Base-by-base conservation (phyloP, 2,113 vertebrate genomes). In the Ctenomys sociabilis region DNA sequence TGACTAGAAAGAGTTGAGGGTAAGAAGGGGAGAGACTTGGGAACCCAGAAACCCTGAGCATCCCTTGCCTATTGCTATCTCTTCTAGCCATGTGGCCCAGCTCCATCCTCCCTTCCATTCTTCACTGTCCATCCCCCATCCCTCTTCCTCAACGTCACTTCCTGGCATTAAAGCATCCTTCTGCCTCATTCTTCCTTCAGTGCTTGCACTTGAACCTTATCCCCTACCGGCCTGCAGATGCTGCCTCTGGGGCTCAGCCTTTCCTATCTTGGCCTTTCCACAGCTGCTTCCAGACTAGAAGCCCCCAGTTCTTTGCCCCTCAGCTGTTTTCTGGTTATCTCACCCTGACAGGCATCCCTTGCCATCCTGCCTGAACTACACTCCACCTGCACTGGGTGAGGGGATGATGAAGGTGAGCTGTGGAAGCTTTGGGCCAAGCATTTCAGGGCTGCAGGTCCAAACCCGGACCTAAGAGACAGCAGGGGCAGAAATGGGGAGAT, bases 101-200 rank as follows among this genome's bases (percentile, higher is more conserved):
- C 85, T 95, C 89, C 94, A 1, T 95, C 40, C 40, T 94, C 85
- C n/a, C 89, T 59, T 96, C 84, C 85, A 68, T 95, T 93, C 85
- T 77, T 77, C 49, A 96, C 45, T 72, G 45, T 96, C 90, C 95
- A 97, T 94, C 94, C 85, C 63, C 88, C 85, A 85, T 80, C 81
- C 81, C 57, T 95, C 88, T 95, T 95, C 90, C 52, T 93, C n/a
- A 85, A 95, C 97, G 97, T 98, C 97, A 97, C 88, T 97, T 98
- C 97, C 97, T 97, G 95, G 93, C 96, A 92, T 94, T 92, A 96
- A 93, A 96, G 90, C 97, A 96, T 97, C 97, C 96, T 96, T 95
- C 88, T 95, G 83, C 68, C 94, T 97, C 94, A 66, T 61, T 95
- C 83, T 91, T 88, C 88, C 83, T 97, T 57, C 45, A 21, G 16